Evolutionary conservation across 2,113 vertebrate species (phyloP).

Genomic region (Sisor rabdophorus): DNA sequence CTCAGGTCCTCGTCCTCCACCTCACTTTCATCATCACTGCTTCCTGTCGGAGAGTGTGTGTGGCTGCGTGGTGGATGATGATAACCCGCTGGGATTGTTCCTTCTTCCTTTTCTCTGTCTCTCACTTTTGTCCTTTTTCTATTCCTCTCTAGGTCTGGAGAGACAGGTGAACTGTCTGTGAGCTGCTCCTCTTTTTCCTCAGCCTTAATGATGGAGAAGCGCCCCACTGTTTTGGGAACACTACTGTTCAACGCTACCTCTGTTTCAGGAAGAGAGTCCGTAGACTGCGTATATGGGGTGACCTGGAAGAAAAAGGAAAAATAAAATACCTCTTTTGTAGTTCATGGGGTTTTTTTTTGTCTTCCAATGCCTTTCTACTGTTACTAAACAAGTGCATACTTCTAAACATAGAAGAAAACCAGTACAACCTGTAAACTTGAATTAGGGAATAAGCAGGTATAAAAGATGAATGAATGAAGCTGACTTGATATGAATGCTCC

Average conservation of each 20-base stretch:
- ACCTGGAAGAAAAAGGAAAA: conserved; percentile 63
- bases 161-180: conserved; percentile 65
- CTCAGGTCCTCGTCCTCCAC: conserved; percentile 83
- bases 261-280: conserved; percentile 49
- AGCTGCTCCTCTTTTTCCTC: conserved; percentile 60
- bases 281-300: conserved; percentile 71
- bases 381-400: too few relatives aligned
- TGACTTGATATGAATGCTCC: neutral
- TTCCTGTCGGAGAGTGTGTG: conserved; percentile 77
- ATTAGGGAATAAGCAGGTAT: too few relatives aligned
- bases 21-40: conserved; percentile 83
- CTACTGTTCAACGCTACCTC: conserved; percentile 40
- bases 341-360: neutral
- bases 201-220: conserved; percentile 70
- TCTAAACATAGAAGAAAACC: too few relatives aligned
- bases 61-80: conserved; percentile 60
- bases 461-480: neutral
- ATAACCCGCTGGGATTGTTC: conserved; percentile 56
- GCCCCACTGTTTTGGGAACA: conserved; percentile 68
- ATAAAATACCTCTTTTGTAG: neutral
- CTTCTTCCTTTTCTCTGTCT: conserved; percentile 64
- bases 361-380: too few relatives aligned
- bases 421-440: too few relatives aligned
- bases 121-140: conserved; percentile 62
- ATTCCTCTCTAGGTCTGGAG: conserved; percentile 62